Percentiles rank a stretch among this genome's conserved stretches.
These are phyloP conservation scores for Polymixis flavicincta DNA, from an alignment of 2,888 invertebrate species.

Conservation along the genomic window DNA sequence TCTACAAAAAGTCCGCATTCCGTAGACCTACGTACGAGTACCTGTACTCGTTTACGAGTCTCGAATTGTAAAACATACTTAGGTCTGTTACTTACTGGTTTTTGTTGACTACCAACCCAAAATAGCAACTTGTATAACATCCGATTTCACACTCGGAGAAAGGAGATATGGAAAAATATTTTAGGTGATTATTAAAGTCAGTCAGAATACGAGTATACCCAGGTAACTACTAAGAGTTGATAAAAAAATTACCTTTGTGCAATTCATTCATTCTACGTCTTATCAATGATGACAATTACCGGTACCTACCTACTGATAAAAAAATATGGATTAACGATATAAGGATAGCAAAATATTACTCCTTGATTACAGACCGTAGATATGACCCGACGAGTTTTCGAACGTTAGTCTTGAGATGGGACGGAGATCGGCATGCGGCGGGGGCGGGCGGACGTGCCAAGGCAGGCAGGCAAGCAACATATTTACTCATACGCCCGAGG, in stretches of 20 bases:
- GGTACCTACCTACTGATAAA: conserved; percentile 29
- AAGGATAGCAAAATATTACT: conserved; percentile 34
- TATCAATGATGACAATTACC: conserved; percentile 29
- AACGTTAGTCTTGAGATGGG: conserved; percentile 72
- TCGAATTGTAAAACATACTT: conserved; percentile 55
- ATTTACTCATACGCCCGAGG: conserved; percentile 89
- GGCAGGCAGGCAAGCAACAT: conserved; percentile 88
- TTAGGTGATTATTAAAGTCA: conserved; percentile 16
- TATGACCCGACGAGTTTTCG: conserved; percentile 57
- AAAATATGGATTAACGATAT: conserved; percentile 16
- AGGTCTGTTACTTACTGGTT: conserved; percentile 35
- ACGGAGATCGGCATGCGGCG: conserved; percentile 81
- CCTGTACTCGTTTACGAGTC: conserved; percentile 49
- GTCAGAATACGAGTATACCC: background rate
- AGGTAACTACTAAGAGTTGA: conserved; percentile 13
- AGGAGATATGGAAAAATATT: conserved; percentile 24
- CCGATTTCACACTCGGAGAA: conserved; percentile 49
- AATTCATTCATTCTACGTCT: conserved; percentile 36
- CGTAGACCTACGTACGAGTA: too few species aligned
- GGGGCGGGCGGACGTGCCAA: conserved; percentile 88
- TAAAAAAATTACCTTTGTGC: conserved; percentile 1
- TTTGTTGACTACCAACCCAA: conserved; percentile 40
- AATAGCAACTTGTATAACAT: conserved; percentile 42
- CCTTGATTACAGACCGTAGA: conserved; percentile 31
- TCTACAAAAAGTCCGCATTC: conserved; percentile 61